Base-by-base conservation (phyloP, 2,797 vertebrate species). In the Psittacula echo region DNA sequence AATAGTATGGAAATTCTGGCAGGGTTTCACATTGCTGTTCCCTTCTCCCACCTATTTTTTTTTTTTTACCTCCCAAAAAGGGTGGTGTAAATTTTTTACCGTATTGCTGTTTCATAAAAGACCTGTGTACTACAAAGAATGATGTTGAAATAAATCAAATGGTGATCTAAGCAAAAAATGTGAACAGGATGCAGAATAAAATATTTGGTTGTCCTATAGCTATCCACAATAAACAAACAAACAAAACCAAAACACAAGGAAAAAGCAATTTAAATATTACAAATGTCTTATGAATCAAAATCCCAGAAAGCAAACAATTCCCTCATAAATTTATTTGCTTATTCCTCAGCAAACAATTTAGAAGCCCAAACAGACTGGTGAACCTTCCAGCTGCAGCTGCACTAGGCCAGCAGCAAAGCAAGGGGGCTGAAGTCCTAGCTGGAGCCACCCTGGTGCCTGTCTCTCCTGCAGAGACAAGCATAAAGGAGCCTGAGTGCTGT, bases 41-140 rank as follows among this genome's bases (percentile, higher is more conserved):
- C 48, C 18, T 93, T 76, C n/a, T 77, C 45, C 13, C 1, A 0
- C 27, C 22, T 50, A 2, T 72, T 51, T 27, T 30, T 1, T 27
- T 34, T 51, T 73, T 74, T 70, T n/a, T 32, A 56, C 26, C 22
- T n/a, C 30, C 41, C 4, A 4, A 44, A 44, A 74, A 53, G 5
- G 4, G 4, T 66, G 21, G 6, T 51, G 6, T 50, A 34, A 45
- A 22, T 37, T 89, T 68, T 85, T 85, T 24, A n/a, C n/a, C 1
- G 2, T 47, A 37, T 12, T 50, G 5, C 23, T 74, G 20, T 54
- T 76, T 85, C 44, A 41, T 77, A n/a, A 62, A 80, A 86, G 29
- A 66, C 18, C 7, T 42, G 5, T 45, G 12, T 58, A 75, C 6
- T 50, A 23, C 13, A 29, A 80, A 70, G 54, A 83, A 56, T 41